These are phyloP conservation scores for Tympanoctomys barrerae DNA, from an alignment of 2,797 vertebrate genomes.

Conservation along the genomic window DNA sequence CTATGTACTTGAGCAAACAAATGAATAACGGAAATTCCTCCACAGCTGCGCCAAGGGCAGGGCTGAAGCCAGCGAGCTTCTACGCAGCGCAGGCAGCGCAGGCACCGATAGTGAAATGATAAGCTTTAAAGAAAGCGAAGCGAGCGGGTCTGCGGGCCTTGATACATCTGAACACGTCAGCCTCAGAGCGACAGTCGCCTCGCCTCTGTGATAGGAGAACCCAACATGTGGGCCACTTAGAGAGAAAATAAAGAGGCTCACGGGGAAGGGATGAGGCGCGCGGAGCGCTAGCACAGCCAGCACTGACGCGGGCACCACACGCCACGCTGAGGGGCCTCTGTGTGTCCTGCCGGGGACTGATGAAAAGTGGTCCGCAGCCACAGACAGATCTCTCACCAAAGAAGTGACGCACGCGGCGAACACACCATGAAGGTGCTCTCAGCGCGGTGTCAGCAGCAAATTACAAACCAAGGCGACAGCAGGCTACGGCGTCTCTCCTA, in stretches of 20 bases:
- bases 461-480: background rate
- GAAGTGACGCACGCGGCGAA: background rate
- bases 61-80: background rate
- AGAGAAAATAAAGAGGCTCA: background rate
- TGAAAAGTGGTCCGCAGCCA: background rate
- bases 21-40: background rate
- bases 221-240: background rate
- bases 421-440: background rate
- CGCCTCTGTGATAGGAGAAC: background rate
- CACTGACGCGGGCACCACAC: background rate
- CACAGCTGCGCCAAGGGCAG: background rate
- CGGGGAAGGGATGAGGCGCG: no score
- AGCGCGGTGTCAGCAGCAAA: background rate
- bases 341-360: background rate
- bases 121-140: background rate
- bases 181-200: background rate
- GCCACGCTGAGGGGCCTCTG: background rate
- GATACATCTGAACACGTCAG: background rate
- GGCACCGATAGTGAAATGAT: background rate
- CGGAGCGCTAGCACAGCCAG: background rate
- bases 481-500: no score
- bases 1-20: background rate
- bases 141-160: background rate
- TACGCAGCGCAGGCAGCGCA: background rate
- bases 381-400: background rate